Base-by-base conservation (phyloP, 2,888 invertebrate species). In the Mythimna lalbum region DNA sequence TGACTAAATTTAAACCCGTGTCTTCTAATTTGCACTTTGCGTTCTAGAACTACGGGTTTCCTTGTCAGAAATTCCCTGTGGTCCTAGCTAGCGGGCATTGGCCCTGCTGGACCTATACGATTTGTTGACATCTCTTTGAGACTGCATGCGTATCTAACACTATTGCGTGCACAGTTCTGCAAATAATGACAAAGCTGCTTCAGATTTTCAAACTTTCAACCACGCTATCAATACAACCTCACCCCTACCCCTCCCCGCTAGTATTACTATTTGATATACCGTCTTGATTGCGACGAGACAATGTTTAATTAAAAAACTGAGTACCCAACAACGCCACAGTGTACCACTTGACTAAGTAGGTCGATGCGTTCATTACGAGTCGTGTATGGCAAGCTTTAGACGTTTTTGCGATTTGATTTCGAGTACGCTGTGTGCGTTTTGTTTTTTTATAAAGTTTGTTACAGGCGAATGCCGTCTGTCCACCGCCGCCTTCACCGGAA, bases 291-390 rank as follows among this genome's bases (percentile, higher is more conserved):
- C 82, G 65, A 81, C 36, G 76, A 83, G 76, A 76, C 73, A 83
- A 79, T 81, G 70, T 82, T 81, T 83, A 83, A 82, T 82, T 83
- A 83, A 83, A 82, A 82, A 82, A 76, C 76, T 72, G 79, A 74
- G 66, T 50, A 70, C 31, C 43, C 21, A 64, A 27, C 55, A 69
- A 39, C 56, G 53, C 49, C 36, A 73, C 49, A 64, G 53, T 57
- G 52, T 43, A 57, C 19, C 55, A 73, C 52, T 81, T 69, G 72
- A 23, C 21, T 36, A 69, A 75, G 59, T 83, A 52, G 71, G 67
- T 69, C 76, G 52, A 74, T 68, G 55, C 52, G 47, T 73, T 80
- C 55, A 61, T 77, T 80, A 68, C 21, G 27, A 39, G 52, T 49
- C 59, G 63, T 62, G 63, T 65, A 68, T 81, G 10, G 23, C 10